Evolutionary conservation across 2,888 invertebrate genomes (phyloP).

Genomic region (Anagyrus pseudococci): DNA sequence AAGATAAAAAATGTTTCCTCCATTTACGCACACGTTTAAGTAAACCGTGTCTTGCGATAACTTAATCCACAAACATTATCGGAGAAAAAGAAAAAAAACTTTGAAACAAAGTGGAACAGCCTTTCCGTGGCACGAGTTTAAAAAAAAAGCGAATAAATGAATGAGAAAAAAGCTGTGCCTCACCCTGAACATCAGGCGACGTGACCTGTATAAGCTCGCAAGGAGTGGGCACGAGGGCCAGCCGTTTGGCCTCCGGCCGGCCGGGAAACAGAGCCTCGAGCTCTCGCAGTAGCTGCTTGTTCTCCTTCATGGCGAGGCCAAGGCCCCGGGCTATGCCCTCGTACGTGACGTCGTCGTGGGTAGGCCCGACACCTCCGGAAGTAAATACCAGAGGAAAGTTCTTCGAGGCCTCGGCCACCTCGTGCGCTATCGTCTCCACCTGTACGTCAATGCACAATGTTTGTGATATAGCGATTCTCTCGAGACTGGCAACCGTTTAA

Average conservation of each 20-base stretch:
- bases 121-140: neutral
- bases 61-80: too few relatives aligned
- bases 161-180: neutral
- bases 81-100: too few relatives aligned
- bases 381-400: constrained; percentile 67
- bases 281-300: constrained; percentile 52
- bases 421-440: constrained; percentile 65
- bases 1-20: too few relatives aligned
- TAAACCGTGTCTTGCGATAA: too few relatives aligned
- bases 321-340: constrained; percentile 65
- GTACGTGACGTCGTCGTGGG: constrained; percentile 74
- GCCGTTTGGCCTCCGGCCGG: constrained; percentile 44
- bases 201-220: constrained; percentile 48
- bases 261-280: constrained; percentile 44
- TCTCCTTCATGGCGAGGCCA: constrained; percentile 49
- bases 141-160: neutral
- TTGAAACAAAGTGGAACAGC: too few relatives aligned
- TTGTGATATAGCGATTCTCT: neutral
- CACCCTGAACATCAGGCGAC: constrained; percentile 36
- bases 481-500: too few relatives aligned
- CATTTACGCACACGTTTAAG: too few relatives aligned
- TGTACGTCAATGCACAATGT: constrained; percentile 28
- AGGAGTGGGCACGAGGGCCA: constrained; percentile 48
- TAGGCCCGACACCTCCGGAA: constrained; percentile 73
- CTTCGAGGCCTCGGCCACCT: constrained; percentile 62